phyloP scores from a whole-genome alignment of 2,888 invertebrate genomes.

The Lasioglossum oenotherae region DNA sequence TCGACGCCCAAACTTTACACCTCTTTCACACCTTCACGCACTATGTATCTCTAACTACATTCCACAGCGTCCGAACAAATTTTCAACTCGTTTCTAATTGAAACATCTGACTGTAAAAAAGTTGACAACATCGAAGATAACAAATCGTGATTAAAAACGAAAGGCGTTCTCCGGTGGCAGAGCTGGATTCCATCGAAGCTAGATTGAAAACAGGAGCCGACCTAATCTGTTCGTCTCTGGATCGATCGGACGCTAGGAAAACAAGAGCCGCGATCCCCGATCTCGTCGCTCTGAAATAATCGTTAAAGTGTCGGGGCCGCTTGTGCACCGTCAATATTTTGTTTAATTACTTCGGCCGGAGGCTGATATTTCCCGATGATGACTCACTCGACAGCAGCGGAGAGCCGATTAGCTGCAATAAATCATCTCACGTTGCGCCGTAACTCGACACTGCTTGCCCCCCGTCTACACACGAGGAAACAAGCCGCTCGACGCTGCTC shows the following conservation, averaged over 20 bases:
- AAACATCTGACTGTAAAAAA: background rate
- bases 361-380: constrained; percentile 50
- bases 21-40: background rate
- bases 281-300: constrained; percentile 17
- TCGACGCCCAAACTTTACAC: background rate
- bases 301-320: background rate
- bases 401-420: constrained; percentile 62
- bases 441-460: constrained; percentile 54
- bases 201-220: background rate
- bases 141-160: background rate
- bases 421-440: constrained; percentile 65
- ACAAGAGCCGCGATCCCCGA: background rate
- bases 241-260: background rate
- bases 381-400: constrained; percentile 46
- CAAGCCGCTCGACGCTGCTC: background rate
- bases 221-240: background rate
- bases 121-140: background rate
- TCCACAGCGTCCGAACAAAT: background rate
- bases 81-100: background rate
- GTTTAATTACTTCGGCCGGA: constrained; percentile 46
- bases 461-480: constrained; percentile 10
- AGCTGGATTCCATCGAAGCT: background rate
- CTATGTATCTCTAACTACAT: background rate
- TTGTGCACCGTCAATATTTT: constrained; percentile 21
- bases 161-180: background rate